A percentile compares a stretch with the other conserved stretches of the same genome.
Conservation (phyloP, 1,140 invertebrate genomes). For the Danaus plexippus region DNA sequence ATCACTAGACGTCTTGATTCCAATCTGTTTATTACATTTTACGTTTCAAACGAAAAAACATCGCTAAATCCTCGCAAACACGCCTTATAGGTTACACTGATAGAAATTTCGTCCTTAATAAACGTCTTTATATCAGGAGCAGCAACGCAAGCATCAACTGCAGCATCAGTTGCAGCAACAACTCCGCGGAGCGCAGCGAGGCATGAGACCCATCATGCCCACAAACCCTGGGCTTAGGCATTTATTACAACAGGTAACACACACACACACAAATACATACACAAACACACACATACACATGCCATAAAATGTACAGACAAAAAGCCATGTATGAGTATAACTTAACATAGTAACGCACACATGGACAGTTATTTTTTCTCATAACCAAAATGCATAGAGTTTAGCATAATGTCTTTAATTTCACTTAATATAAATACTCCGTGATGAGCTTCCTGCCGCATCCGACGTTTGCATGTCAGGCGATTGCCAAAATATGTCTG, state of each 20-base stretch:
- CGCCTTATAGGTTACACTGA: too few relatives aligned
- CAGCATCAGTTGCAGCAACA: slow-evolving; percentile 44
- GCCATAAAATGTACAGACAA: background rate
- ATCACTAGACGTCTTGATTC: too few relatives aligned
- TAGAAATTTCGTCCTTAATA: background rate
- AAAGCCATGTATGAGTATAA: too few relatives aligned
- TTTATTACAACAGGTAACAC: slow-evolving; percentile 71
- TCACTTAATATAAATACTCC: background rate
- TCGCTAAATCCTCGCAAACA: too few relatives aligned
- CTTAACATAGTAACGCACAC: too few relatives aligned
- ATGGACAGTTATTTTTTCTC: too few relatives aligned
- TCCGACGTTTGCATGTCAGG: too few relatives aligned
- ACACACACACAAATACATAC: background rate
- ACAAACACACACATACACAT: slow-evolving; percentile 1
- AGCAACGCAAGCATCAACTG: slow-evolving; percentile 50
- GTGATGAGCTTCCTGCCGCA: too few relatives aligned
- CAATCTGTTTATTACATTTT: too few relatives aligned
- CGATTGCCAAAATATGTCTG: too few relatives aligned
- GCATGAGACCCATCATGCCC: slow-evolving; percentile 70
- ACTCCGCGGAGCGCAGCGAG: slow-evolving; percentile 32
- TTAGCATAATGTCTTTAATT: background rate
- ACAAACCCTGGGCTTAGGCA: slow-evolving; percentile 72
- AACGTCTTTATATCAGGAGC: slow-evolving; percentile 22
- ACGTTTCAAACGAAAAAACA: too few relatives aligned
- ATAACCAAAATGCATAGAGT: slow-evolving; percentile 2